Conservation (phyloP, 2,888 invertebrate genomes). For the Argyresthia albistria region DNA sequence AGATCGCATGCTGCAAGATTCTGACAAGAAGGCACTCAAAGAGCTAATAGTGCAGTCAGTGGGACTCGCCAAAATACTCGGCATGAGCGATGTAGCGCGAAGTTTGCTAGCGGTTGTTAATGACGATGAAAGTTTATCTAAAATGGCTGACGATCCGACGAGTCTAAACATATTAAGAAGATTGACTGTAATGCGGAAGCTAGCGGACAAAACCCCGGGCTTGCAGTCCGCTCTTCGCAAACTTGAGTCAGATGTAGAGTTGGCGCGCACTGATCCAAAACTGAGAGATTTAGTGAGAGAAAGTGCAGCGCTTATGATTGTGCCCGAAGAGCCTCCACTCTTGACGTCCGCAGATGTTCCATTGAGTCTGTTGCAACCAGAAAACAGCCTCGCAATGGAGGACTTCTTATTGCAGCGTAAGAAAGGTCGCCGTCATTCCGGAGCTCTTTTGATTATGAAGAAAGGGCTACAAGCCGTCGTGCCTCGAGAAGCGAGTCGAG, state of each 20-base stretch:
- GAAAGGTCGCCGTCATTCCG: conserved; percentile 40
- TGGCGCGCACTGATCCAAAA: conserved; percentile 78
- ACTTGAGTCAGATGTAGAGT: conserved; percentile 76
- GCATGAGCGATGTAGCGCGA: conserved; percentile 75
- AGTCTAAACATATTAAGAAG: conserved; percentile 79
- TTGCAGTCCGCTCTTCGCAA: conserved; percentile 74
- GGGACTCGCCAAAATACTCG: conserved; percentile 79
- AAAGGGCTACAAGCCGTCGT: conserved; percentile 83
- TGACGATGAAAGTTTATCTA: conserved; percentile 69
- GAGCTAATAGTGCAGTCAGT: conserved; percentile 75
- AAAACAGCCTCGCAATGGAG: conserved; percentile 83
- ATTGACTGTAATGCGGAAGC: conserved; percentile 78
- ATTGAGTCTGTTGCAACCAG: conserved; percentile 74
- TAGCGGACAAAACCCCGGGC: conserved; percentile 77
- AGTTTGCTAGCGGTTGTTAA: conserved; percentile 66
- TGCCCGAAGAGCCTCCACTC: conserved; percentile 74
- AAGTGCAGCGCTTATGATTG: conserved; percentile 79
- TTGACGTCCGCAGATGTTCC: conserved; percentile 81
- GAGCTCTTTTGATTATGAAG: conserved; percentile 80
- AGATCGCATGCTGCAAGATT: conserved; percentile 63
- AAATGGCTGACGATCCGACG: conserved; percentile 70
- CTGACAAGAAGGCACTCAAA: conserved; percentile 53
- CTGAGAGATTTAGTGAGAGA: conserved; percentile 80
- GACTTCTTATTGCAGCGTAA: conserved; percentile 77
- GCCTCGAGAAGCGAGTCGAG: conserved; percentile 81